Percentiles rank a stretch among this genome's conserved stretches.
Evolutionary conservation across 2,797 vertebrate genomes (phyloP).

Genomic region (Prionace glauca): DNA sequence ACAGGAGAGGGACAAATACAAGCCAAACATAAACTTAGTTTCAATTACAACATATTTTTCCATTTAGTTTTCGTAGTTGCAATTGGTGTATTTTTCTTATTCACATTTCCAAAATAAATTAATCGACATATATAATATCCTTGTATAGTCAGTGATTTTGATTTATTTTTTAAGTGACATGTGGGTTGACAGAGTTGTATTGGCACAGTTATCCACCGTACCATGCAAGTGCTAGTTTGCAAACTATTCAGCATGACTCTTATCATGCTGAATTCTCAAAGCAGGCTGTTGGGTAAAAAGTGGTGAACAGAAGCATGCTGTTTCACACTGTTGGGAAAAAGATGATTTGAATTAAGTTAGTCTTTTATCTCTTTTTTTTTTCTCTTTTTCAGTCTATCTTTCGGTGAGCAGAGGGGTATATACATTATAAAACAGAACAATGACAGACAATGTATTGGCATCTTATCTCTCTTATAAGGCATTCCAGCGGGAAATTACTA

Average conservation of each 20-base stretch:
- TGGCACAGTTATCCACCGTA: not conserved
- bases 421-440: not conserved
- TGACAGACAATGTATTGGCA: not conserved
- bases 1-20: conserved; percentile 19
- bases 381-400: not conserved
- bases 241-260: not conserved
- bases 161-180: not conserved
- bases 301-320: not conserved
- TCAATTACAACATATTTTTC: not conserved
- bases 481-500: not conserved
- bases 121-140: not conserved
- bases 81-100: not conserved
- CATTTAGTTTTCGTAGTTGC: not conserved
- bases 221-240: not conserved
- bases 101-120: not conserved
- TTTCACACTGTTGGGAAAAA: not conserved
- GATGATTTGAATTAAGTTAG: not conserved
- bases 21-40: not conserved
- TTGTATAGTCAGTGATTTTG: not conserved
- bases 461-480: not conserved
- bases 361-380: not conserved
- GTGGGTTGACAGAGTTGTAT: not conserved
- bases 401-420: not conserved
- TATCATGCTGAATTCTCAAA: not conserved
- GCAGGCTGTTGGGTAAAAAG: not conserved